Evolutionary conservation across 1,140 invertebrate genomes (phyloP).

Genomic region (Drosophila repletoides): DNA sequence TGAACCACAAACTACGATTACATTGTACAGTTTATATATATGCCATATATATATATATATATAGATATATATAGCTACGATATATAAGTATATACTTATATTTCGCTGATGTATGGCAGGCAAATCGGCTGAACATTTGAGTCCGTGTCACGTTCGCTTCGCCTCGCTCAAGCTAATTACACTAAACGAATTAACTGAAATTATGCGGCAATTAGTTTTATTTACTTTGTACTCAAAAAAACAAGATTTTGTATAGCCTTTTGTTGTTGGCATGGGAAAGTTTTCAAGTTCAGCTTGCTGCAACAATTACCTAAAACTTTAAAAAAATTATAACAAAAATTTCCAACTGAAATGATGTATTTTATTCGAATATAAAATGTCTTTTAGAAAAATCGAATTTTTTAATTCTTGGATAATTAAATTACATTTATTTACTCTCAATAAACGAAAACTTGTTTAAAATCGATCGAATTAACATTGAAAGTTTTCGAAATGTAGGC

Average conservation of each 20-base stretch:
- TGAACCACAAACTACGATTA: constrained; percentile 18
- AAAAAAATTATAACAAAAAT: too few species aligned
- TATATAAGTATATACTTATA: neutral
- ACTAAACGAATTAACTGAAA: constrained; percentile 43
- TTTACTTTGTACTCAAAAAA: neutral
- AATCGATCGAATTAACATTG: too few species aligned
- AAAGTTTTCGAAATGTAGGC: too few species aligned
- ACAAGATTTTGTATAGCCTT: neutral
- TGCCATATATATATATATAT: neutral
- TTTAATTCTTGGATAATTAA: too few species aligned
- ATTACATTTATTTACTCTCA: too few species aligned
- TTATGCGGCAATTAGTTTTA: constrained; percentile 32
- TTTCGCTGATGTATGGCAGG: neutral
- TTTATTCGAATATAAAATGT: too few species aligned
- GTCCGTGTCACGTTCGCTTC: constrained; percentile 24
- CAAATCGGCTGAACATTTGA: constrained; percentile 4
- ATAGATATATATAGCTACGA: too few species aligned
- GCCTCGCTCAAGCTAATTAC: constrained; percentile 20
- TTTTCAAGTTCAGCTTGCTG: neutral
- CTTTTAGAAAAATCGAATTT: too few species aligned
- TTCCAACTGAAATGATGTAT: too few species aligned
- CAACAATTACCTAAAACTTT: too few species aligned
- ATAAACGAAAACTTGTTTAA: too few species aligned
- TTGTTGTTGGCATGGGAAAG: neutral
- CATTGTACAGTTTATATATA: constrained; percentile 9